Percentiles rank a stretch among this genome's conserved stretches.
phyloP scores from a whole-genome alignment of 2,113 vertebrate species.

The Astur gentilis region DNA sequence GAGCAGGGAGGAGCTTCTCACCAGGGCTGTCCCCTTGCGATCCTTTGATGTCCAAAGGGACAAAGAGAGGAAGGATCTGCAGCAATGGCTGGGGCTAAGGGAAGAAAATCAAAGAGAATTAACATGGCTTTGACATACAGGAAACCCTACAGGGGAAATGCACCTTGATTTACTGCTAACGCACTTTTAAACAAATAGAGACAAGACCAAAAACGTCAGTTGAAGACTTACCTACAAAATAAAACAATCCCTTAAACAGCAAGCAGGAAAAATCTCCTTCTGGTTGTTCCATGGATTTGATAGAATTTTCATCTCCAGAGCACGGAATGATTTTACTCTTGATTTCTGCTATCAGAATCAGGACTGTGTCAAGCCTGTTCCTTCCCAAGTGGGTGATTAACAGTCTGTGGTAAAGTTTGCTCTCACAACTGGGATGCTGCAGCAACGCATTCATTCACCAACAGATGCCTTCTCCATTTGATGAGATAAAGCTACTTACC shows the following conservation, averaged over 20 bases:
- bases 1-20: slow-evolving; percentile 75
- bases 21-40: slow-evolving; percentile 68
- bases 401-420: background rate
- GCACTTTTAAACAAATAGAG: slow-evolving; percentile 85
- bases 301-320: background rate
- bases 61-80: slow-evolving; percentile 80
- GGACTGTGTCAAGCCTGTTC: background rate
- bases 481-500: fast-evolving
- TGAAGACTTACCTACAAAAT: background rate
- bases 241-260: background rate
- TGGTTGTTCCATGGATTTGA: background rate
- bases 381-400: background rate
- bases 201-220: slow-evolving; percentile 9
- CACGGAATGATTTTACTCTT: background rate
- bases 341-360: background rate
- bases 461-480: background rate
- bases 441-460: background rate
- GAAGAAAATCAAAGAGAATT: slow-evolving; percentile 88
- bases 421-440: background rate
- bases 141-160: slow-evolving; percentile 80
- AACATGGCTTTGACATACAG: slow-evolving; percentile 91
- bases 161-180: slow-evolving; percentile 85
- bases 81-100: slow-evolving; percentile 65
- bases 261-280: background rate
- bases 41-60: slow-evolving; percentile 87